Percentiles rank a stretch among this genome's conserved stretches.
These are phyloP conservation scores for Ochropleura plecta DNA, from an alignment of 2,888 invertebrate genomes.

Conservation along the genomic window DNA sequence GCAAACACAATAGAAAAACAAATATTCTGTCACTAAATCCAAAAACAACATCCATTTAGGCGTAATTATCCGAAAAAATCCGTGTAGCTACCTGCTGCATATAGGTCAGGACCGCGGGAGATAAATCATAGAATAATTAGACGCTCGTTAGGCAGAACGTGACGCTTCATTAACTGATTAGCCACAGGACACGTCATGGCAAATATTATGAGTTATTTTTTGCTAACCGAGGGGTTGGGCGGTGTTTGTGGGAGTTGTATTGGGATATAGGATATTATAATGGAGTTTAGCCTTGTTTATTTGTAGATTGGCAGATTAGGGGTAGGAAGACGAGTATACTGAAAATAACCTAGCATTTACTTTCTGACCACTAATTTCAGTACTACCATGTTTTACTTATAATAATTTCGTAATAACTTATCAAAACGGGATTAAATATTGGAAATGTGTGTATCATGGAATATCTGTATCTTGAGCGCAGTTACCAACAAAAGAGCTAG, in stretches of 20 bases:
- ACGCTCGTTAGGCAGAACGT: slow-evolving; percentile 78
- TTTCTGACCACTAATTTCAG: neutral
- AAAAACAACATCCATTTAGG: slow-evolving; percentile 34
- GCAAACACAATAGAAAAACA: slow-evolving; percentile 10
- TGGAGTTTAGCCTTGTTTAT: slow-evolving; percentile 4
- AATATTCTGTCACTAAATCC: slow-evolving; percentile 10
- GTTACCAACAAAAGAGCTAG: too few species aligned
- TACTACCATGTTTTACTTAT: too few species aligned
- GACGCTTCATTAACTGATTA: slow-evolving; percentile 80
- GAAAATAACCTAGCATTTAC: neutral
- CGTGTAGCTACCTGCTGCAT: slow-evolving; percentile 23
- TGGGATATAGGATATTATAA: neutral
- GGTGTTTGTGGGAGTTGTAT: neutral
- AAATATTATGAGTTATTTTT: slow-evolving; percentile 64
- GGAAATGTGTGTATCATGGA: too few species aligned
- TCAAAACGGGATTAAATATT: neutral
- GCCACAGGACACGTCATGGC: slow-evolving; percentile 65
- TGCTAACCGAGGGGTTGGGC: slow-evolving; percentile 12
- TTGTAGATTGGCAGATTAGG: neutral
- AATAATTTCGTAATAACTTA: too few species aligned
- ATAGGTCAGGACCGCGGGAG: slow-evolving; percentile 47
- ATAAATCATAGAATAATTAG: slow-evolving; percentile 78
- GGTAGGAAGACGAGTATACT: neutral
- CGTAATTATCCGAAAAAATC: slow-evolving; percentile 50
- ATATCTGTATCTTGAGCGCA: too few species aligned